A percentile compares a stretch with the other conserved stretches of the same genome.
These are phyloP conservation scores for Pheosia gnoma DNA, from an alignment of 2,888 invertebrate genomes.

Conservation along the genomic window DNA sequence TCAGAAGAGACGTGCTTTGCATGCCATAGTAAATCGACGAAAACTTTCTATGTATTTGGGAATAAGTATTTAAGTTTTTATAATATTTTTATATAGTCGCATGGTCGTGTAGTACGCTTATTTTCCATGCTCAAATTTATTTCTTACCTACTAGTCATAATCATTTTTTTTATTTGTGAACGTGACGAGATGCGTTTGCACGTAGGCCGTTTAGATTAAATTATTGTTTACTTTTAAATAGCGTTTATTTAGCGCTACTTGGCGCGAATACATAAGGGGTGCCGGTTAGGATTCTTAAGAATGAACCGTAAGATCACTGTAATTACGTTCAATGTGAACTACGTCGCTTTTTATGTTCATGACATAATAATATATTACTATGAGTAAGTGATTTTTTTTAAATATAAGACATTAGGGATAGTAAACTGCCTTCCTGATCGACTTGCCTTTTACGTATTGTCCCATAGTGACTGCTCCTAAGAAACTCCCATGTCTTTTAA, in stretches of 20 bases:
- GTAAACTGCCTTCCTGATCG: conserved; percentile 72
- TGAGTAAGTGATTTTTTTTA: conserved; percentile 49
- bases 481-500: conserved; percentile 42
- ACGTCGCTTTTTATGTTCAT: conserved; percentile 66
- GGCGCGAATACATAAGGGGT: conserved; percentile 37
- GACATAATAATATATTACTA: conserved; percentile 62
- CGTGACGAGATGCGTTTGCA: conserved; percentile 54
- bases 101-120: conserved; percentile 79
- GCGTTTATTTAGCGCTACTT: conserved; percentile 13
- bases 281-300: conserved; percentile 48
- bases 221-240: conserved; percentile 57
- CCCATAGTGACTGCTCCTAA: conserved; percentile 52
- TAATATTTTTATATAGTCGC: conserved; percentile 79
- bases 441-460: conserved; percentile 71
- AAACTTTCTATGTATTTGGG: too few species aligned
- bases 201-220: conserved; percentile 67
- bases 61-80: conserved; percentile 63
- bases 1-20: too few species aligned
- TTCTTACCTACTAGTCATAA: conserved; percentile 83
- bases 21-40: too few species aligned
- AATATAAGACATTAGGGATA: conserved; percentile 60
- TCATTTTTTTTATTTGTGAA: conserved; percentile 69
- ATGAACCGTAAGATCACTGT: conserved; percentile 54
- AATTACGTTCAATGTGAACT: conserved; percentile 56
- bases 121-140: conserved; percentile 82